A percentile compares a stretch with the other conserved stretches of the same genome.
Conservation (phyloP, 2,113 vertebrate species). For the Vulpes lagopus region DNA sequence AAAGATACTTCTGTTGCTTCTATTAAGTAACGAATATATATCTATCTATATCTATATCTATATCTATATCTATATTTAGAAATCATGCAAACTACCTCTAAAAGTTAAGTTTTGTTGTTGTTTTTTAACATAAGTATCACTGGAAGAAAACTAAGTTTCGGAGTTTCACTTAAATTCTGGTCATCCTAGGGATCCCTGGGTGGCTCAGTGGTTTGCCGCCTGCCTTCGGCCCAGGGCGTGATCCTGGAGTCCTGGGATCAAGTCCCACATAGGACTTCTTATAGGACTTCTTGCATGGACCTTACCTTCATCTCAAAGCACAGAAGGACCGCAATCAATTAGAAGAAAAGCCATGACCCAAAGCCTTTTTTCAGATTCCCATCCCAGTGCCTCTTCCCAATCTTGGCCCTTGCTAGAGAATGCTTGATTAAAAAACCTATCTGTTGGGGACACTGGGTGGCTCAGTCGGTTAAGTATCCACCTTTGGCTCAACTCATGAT, state of each 20-base stretch:
- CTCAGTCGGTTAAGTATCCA: background rate
- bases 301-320: background rate
- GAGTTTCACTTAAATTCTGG: background rate
- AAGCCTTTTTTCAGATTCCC: background rate
- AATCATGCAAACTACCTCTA: background rate
- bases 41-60: too few relatives aligned
- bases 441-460: background rate
- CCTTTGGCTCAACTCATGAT: background rate
- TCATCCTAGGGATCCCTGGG: background rate
- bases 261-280: too few relatives aligned
- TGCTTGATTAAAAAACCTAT: background rate
- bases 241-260: too few relatives aligned
- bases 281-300: too few relatives aligned
- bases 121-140: background rate
- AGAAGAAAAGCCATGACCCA: background rate
- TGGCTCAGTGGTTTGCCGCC: too few relatives aligned
- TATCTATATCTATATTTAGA: background rate
- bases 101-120: background rate
- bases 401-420: too few relatives aligned
- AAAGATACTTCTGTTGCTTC: background rate
- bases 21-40: background rate
- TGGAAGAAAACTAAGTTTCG: background rate
- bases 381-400: background rate
- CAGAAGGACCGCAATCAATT: background rate
- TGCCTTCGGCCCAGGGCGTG: too few relatives aligned